These are phyloP conservation scores for Platyrinchus mystaceus DNA, from an alignment of 2,797 vertebrate species.

Conservation along the genomic window DNA sequence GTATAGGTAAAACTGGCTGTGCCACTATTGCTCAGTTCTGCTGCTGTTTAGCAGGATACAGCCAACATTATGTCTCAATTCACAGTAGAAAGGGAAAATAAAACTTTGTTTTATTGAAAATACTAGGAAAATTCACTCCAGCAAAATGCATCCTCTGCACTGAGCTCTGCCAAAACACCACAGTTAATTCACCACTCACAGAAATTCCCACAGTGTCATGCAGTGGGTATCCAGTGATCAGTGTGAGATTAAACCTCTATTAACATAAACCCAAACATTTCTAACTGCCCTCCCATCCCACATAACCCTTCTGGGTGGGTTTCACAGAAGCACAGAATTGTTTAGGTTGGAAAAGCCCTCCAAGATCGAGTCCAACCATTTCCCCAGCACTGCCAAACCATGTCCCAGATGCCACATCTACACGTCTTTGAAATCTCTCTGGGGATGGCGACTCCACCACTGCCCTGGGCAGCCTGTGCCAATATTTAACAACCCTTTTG, in stretches of 20 bases:
- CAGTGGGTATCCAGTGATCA: not conserved
- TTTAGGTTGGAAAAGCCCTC: not conserved
- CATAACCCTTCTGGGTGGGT: rapidly evolving
- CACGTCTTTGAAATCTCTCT: rapidly evolving
- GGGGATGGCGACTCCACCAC: not conserved
- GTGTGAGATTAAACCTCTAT: not conserved
- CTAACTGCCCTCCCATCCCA: not conserved
- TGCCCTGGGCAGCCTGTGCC: not conserved
- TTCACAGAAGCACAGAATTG: not conserved
- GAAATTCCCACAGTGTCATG: not conserved
- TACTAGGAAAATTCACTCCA: not conserved
- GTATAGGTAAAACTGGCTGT: not conserved
- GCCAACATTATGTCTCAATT: not conserved
- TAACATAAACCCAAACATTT: not conserved
- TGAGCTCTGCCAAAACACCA: not conserved
- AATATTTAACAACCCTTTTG: not conserved
- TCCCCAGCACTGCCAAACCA: not conserved
- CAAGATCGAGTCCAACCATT: not conserved
- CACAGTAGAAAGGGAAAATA: not conserved
- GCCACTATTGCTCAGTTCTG: not conserved
- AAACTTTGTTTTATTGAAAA: not conserved
- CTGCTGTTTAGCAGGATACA: not conserved
- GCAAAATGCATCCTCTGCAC: not conserved
- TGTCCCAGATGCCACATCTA: not conserved
- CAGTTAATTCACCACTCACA: not conserved